Conservation (phyloP, 2,797 vertebrate genomes). For the Gymnopithys bicolor region DNA sequence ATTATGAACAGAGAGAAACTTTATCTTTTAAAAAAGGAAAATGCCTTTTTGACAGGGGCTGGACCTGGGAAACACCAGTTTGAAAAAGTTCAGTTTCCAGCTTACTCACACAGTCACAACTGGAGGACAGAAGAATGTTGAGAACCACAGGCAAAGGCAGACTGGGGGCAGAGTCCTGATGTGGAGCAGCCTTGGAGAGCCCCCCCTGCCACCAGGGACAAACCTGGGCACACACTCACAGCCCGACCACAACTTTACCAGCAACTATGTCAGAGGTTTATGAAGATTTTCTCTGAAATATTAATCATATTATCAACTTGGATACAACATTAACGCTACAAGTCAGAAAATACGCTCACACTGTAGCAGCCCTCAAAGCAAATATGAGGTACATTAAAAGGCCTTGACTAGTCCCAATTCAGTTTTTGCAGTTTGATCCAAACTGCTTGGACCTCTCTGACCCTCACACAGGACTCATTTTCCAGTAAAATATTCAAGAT, state of each 20-base stretch:
- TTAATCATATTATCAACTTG: background rate
- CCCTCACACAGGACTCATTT: background rate
- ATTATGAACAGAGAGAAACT: background rate
- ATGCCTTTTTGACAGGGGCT: background rate
- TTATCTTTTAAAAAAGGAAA: background rate
- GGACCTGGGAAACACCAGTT: background rate
- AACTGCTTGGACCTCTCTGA: background rate
- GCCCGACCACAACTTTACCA: background rate
- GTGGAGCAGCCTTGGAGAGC: background rate
- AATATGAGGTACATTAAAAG: background rate
- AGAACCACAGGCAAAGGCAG: background rate
- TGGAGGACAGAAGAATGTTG: accelerated
- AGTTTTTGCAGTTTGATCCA: background rate
- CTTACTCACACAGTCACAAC: background rate
- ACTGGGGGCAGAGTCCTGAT: background rate
- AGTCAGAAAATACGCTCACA: background rate
- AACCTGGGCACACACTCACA: accelerated
- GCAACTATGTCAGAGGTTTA: background rate
- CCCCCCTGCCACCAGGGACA: background rate
- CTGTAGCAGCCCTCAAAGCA: background rate
- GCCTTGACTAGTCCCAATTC: background rate
- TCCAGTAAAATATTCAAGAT: background rate
- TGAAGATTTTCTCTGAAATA: background rate
- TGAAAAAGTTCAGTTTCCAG: background rate
- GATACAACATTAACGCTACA: background rate